Percentiles rank a stretch among this genome's conserved stretches.
These are phyloP conservation scores for Coptodon rendalli DNA, from an alignment of 2,113 vertebrate genomes.

Conservation along the genomic window DNA sequence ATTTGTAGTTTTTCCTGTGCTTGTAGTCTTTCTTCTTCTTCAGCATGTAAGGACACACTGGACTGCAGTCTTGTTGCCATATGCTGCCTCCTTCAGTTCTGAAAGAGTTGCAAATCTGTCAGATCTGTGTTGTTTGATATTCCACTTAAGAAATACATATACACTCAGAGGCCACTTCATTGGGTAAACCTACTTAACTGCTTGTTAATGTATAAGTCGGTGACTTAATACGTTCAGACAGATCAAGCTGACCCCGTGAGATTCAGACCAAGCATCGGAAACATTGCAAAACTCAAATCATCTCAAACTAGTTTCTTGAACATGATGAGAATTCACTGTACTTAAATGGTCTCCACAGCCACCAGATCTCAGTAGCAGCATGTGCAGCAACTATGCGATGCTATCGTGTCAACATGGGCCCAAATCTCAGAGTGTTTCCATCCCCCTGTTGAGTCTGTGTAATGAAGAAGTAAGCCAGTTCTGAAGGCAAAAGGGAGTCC, in stretches of 20 bases:
- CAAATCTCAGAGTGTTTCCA: background rate
- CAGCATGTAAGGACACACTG: background rate
- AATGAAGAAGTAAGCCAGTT: background rate
- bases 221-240: background rate
- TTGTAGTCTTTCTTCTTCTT: background rate
- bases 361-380: background rate
- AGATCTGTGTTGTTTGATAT: background rate
- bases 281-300: background rate
- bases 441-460: background rate
- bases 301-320: background rate
- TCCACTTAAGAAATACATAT: background rate
- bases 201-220: background rate
- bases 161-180: background rate
- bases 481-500: background rate
- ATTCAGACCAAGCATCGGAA: background rate
- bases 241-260: background rate
- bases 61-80: background rate
- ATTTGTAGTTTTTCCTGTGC: background rate
- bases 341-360: background rate
- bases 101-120: background rate
- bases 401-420: background rate
- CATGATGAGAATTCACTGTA: background rate
- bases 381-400: background rate
- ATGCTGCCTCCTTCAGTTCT: background rate
- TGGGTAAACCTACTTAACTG: background rate